Base-by-base conservation (phyloP, 2,113 vertebrate species). In the Protomyctophum bolini region DNA sequence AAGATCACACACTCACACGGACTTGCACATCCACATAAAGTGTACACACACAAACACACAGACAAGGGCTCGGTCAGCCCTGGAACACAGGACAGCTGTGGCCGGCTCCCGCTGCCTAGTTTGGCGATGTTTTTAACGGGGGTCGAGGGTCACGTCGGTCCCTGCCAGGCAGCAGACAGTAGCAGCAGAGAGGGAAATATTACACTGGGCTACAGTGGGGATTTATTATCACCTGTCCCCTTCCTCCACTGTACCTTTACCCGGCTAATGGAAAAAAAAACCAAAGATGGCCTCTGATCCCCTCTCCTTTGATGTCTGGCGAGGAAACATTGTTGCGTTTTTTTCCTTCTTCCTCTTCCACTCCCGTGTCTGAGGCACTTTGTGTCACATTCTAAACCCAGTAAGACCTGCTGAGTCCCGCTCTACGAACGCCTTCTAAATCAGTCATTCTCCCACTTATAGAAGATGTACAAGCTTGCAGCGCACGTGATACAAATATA, bases 41-140 rank as follows among this genome's bases (percentile, higher is more conserved):
- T 41, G 33, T 41, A 56, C 41, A 68, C 51, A 70, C 41, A 59
- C 51, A 51, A 46, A 12, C 57, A 78, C 58, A 45, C 4, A n/a
- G 1, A 66, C 33, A 49, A 10, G 7, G 41, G 51, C 54, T 54
- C 67, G 59, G 55, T 66, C 70, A 71, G 50, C 46, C 70, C 63
- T 82, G 68, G 54, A 7, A 72, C 65, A 45, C 14, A 63, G 66
- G 72, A 57, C 11, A 56, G 14, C 73, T 64, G 70, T 0, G 63
- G 67, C 66, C 63, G n/a, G 67, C 33, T 41, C 33, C 33, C 33
- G 33, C 33, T 66, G 46, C 75, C 68, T 73, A 51, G 66, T 77
- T 63, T 76, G 75, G 65, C 60, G 76, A 71, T 66, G 68, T 68
- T 88, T 41, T 84, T 86, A 83, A 87, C 85, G 84, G 84, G 63